Base-by-base conservation (phyloP, 2,888 invertebrate genomes). In the Aspidapion aeneum region DNA sequence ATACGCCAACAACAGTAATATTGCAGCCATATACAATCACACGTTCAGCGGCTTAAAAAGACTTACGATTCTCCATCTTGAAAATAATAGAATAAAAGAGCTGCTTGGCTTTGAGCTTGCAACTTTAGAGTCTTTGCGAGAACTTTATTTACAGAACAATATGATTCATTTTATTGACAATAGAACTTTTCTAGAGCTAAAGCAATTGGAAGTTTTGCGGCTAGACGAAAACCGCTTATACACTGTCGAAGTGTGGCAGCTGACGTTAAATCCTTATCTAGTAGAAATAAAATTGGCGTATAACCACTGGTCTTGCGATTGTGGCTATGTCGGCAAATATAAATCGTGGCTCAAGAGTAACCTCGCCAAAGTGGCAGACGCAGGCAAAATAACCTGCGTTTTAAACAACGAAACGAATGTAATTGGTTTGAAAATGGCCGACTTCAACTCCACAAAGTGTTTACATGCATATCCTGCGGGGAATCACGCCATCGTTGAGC, bases 291-390 rank as follows among this genome's bases (percentile, higher is more conserved):
- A 90, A 61, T 83, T 96, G 68, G 86, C 90, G 63, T 88, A 88
- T 72, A 96, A 96, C 79, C 90, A 90, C 58, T 96, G 95, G 95
- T 91, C 91, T 68, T 96, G 96, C 80, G 93, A 94, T 77, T 96
- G 96, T 81, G 86, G 87, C 72, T 94, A 91, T 79, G 81, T 94
- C 73, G 87, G 89, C 71, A 87, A 88, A 76, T 91, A 91, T 76
- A 87, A 91, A 73, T 86, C 85, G 71, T 95, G 93, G 88, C 85
- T 94, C 75, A 87, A 87, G 72, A 86, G 87, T 66, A 91, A 91
- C 78, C 83, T 87, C 56, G 91, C 89, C 64, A 93, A 93, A 83
- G 90, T 95, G 59, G 84, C 88, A 70, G 94, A 95, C 77, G 88
- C 90, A 57, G 84, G 86, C 66, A 87, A 86, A 72, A 88, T 94